Evolutionary conservation across 1,140 invertebrate species (phyloP).

Genomic region (Drosophila subpulchrella): DNA sequence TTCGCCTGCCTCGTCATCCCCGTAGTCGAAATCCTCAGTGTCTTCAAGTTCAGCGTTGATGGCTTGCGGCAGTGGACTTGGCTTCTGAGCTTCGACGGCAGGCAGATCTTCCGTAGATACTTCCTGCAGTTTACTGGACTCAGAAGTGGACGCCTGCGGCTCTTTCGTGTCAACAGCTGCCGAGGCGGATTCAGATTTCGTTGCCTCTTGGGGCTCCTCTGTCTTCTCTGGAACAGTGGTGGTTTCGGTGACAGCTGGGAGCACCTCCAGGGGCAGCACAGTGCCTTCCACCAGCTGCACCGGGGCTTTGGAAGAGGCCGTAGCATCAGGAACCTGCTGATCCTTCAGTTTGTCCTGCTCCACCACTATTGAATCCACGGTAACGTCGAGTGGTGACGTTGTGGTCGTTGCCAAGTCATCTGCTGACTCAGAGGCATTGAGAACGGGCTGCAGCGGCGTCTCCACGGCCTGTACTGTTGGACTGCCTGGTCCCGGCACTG

Average conservation of each 20-base stretch:
- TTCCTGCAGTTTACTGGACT: constrained; percentile 3
- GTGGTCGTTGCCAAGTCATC: constrained; percentile 54
- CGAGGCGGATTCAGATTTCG: constrained; percentile 1
- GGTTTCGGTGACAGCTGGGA: constrained; percentile 31
- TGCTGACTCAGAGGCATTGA: constrained; percentile 60
- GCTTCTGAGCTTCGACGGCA: background rate
- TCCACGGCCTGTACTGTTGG: background rate
- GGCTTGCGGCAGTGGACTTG: constrained; percentile 2
- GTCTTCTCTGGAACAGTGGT: background rate
- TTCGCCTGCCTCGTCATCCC: constrained; percentile 29
- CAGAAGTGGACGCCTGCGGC: background rate
- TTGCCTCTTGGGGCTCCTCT: background rate
- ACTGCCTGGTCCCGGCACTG: constrained; percentile 48
- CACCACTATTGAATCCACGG: constrained; percentile 51
- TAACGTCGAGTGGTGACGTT: constrained; percentile 60
- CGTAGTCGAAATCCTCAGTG: constrained; percentile 52
- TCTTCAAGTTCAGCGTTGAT: constrained; percentile 37
- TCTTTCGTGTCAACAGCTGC: constrained; percentile 20
- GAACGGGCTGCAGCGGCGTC: constrained; percentile 21
- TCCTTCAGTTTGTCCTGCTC: constrained; percentile 39
- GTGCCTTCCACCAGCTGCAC: constrained; percentile 73
- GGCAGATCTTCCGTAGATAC: background rate
- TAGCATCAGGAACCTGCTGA: constrained; percentile 32
- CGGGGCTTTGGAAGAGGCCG: constrained; percentile 46
- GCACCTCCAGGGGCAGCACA: constrained; percentile 50